phyloP scores from a whole-genome alignment of 2,113 vertebrate genomes.

The Probosciger aterrimus region DNA sequence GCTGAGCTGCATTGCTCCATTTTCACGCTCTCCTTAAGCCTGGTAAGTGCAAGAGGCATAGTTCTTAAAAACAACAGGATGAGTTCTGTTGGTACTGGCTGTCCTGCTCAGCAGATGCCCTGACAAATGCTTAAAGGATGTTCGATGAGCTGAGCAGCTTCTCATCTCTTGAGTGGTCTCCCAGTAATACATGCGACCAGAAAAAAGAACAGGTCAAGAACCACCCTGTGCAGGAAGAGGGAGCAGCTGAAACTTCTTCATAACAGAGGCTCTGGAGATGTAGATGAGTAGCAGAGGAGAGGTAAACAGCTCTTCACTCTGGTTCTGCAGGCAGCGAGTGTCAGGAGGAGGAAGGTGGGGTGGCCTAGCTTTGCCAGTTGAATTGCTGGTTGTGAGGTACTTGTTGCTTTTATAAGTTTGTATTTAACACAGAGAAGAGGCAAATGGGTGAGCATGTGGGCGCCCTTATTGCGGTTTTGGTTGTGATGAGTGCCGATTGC shows the following conservation, averaged over 20 bases:
- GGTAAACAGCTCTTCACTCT: not conserved
- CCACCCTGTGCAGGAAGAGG: not conserved
- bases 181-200: accelerated
- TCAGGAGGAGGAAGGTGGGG: not conserved
- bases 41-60: accelerated
- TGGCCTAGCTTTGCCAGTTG: not conserved
- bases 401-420: not conserved
- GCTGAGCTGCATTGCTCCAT: not conserved
- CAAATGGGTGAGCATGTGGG: not conserved
- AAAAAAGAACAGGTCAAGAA: accelerated
- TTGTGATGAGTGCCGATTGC: not conserved
- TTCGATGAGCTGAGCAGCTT: not conserved
- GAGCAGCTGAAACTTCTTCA: not conserved
- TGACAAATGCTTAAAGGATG: not conserved
- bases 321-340: not conserved
- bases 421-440: accelerated
- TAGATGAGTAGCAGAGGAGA: not conserved
- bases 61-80: not conserved
- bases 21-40: not conserved
- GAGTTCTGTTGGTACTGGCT: accelerated
- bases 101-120: not conserved
- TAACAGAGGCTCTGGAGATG: not conserved
- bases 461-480: not conserved
- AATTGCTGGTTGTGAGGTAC: not conserved
- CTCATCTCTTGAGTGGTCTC: not conserved